phyloP scores from a whole-genome alignment of 2,113 vertebrate species.

The Meriones unguiculatus region DNA sequence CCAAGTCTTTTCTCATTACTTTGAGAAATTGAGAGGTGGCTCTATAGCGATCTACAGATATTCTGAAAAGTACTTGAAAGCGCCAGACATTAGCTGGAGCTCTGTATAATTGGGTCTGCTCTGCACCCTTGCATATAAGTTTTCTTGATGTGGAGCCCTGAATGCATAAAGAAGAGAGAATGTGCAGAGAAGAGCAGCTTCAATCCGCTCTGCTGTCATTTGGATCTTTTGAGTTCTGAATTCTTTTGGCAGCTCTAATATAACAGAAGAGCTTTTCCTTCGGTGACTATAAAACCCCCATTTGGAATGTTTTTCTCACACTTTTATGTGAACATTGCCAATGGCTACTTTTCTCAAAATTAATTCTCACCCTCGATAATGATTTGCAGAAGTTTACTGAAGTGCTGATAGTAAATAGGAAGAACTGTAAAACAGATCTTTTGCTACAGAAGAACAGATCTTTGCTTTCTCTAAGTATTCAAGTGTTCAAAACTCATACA shows the following conservation, averaged over 20 bases:
- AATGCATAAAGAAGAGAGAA: constrained; percentile 80
- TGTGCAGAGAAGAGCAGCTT: constrained; percentile 73
- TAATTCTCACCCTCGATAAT: constrained; percentile 82
- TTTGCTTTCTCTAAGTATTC: constrained; percentile 68
- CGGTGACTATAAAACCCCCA: constrained; percentile 75
- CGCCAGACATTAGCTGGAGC: constrained; percentile 74
- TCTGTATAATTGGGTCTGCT: constrained; percentile 81
- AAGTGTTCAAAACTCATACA: constrained; percentile 76
- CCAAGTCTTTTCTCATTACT: constrained; percentile 72
- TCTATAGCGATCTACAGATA: constrained; percentile 73
- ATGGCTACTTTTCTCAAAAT: constrained; percentile 82
- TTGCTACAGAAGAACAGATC: constrained; percentile 74
- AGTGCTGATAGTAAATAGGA: constrained; percentile 83
- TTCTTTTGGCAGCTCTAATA: constrained; percentile 82
- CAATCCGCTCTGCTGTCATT: constrained; percentile 84
- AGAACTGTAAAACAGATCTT: constrained; percentile 76
- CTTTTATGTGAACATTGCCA: constrained; percentile 75
- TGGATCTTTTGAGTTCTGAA: constrained; percentile 83
- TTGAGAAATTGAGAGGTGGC: constrained; percentile 76
- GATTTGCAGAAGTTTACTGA: constrained; percentile 84
- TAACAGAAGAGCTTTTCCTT: constrained; percentile 82
- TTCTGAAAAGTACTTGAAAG: constrained; percentile 80
- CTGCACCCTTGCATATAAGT: constrained; percentile 80
- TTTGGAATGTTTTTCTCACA: constrained; percentile 81
- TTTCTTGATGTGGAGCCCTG: constrained; percentile 82